Conservation (phyloP, 2,113 vertebrate genomes). For the Tragelaphus imberbis region DNA sequence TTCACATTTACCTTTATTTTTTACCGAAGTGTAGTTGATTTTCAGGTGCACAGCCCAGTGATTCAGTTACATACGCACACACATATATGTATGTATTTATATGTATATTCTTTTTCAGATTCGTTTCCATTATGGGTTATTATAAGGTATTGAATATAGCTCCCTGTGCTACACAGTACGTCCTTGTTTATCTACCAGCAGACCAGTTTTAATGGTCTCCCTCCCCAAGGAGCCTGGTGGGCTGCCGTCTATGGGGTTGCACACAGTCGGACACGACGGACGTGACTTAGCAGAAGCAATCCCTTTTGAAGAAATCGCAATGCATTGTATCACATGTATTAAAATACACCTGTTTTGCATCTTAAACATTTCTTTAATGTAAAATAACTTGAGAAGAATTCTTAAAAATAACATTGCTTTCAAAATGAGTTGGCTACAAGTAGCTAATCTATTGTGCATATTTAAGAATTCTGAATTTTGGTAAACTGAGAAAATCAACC, state of each 20-base stretch:
- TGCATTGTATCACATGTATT: rapidly evolving
- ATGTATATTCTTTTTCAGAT: neutral
- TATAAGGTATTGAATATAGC: neutral
- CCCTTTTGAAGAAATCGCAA: neutral
- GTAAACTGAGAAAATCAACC: neutral
- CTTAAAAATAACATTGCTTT: neutral
- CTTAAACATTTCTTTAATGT: neutral
- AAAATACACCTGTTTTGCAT: neutral
- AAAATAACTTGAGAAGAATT: neutral
- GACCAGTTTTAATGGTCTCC: neutral
- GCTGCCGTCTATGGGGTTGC: too few relatives aligned
- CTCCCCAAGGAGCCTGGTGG: too few relatives aligned
- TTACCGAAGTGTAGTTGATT: neutral
- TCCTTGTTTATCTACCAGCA: neutral
- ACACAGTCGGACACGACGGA: too few relatives aligned
- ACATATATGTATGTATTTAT: neutral
- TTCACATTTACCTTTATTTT: neutral
- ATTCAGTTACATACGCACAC: neutral
- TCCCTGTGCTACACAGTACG: neutral
- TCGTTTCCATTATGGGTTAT: neutral
- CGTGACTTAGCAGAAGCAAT: too few relatives aligned
- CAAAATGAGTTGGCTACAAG: neutral
- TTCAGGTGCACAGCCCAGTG: neutral
- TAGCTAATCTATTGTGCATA: neutral
- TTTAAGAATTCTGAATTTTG: neutral